Base-by-base conservation (phyloP, 2,797 vertebrate species). In the Takifugu ocellatus region DNA sequence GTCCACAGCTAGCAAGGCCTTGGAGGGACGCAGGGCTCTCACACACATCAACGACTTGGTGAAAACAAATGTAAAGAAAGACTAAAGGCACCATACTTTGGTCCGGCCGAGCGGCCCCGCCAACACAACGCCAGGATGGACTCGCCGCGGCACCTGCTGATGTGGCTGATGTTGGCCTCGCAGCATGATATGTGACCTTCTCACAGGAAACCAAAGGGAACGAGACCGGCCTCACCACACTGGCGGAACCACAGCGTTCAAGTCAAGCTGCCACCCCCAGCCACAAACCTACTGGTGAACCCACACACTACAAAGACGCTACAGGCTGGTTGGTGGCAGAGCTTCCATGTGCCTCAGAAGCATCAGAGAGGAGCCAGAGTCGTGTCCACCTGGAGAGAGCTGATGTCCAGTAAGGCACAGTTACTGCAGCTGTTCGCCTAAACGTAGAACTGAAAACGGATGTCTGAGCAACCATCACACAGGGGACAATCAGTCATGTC, bases 71-170 rank as follows among this genome's bases (percentile, higher is more conserved):
- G 16, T 90, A 92, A 92, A 93, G 93, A 92, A 96, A 96, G 93
- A 93, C 94, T 94, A 92, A 96, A 98, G 96, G 95, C 95, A 98
- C 96, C 93, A 93, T 93, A 96, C 93, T 95, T 99, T 98, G 96
- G 96, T 98, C 96, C 95, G 91, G 94, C 93, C 87, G 92, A 92
- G 91, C 91, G 93, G 89, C 92, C 94, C 93, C 84, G 92, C 92
- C 92, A 78, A 90, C 85, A 87, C 90, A 92, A 95, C 92, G 87
- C 90, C 91, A 91, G 92, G 93, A 92, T 92, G 91, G 90, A 79
- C 89, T 89, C 87, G 85, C 91, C 90, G 91, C 93, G 78, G 92
- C 94, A 95, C 21, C 21, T 21, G 21, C 21, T 21, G 21, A 21
- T 21, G 21, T 21, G 21, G 21, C 21, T 21, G 21, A 21, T 21